Evolutionary conservation across 2,113 vertebrate genomes (phyloP).

Genomic region (Ameiurus melas): DNA sequence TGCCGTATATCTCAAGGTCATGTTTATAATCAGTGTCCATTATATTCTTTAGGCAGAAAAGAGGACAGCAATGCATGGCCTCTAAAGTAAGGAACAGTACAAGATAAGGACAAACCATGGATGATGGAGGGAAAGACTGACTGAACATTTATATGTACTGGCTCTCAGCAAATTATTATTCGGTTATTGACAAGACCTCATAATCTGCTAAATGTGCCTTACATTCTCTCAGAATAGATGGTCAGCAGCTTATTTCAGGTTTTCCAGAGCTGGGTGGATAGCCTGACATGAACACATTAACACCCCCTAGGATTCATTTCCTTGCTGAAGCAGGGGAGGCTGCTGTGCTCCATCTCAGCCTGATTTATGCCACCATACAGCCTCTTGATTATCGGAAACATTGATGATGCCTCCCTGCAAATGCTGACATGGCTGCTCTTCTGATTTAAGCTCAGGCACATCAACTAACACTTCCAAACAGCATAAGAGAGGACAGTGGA

Average conservation of each 20-base stretch:
- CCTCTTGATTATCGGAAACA: slow-evolving; percentile 51
- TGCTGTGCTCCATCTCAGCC: not conserved
- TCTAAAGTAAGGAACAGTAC: not conserved
- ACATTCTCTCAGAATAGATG: not conserved
- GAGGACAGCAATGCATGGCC: not conserved
- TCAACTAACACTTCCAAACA: slow-evolving; percentile 45
- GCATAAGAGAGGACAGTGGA: slow-evolving; percentile 19
- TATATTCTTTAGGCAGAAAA: slow-evolving; percentile 41
- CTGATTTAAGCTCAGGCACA: slow-evolving; percentile 46
- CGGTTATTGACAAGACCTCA: not conserved
- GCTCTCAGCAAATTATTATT: too few relatives aligned
- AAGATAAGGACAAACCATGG: not conserved
- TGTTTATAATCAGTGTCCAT: slow-evolving; percentile 58
- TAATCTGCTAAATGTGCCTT: not conserved
- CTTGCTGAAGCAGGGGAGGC: not conserved
- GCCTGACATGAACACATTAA: slow-evolving; percentile 22
- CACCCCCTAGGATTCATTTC: slow-evolving; percentile 53
- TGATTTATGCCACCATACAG: slow-evolving; percentile 55
- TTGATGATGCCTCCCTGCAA: slow-evolving; percentile 52
- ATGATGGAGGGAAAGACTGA: not conserved
- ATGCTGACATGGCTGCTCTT: slow-evolving; percentile 60
- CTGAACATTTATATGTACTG: too few relatives aligned
- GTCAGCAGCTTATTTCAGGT: not conserved
- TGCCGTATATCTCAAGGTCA: slow-evolving; percentile 64
- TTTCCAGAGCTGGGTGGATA: slow-evolving; percentile 23